Percentiles rank a stretch among this genome's conserved stretches.
phyloP scores from a whole-genome alignment of 2,113 vertebrate genomes.

The Serilophus lunatus region DNA sequence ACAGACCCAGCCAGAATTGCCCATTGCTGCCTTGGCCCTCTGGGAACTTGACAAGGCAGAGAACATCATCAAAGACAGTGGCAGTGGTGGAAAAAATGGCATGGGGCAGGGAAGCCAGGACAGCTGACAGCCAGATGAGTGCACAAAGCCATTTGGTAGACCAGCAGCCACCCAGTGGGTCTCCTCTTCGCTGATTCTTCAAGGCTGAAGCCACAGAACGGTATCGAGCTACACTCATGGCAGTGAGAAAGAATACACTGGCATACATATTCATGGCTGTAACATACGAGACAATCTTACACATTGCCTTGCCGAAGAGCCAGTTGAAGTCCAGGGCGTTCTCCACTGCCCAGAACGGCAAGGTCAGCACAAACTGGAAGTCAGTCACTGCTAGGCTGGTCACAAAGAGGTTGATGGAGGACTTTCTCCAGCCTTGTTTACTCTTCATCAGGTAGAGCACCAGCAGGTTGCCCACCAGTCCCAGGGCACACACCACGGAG shows the following conservation, averaged over 20 bases:
- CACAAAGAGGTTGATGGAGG: conserved; percentile 92
- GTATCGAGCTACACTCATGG: conserved; percentile 94
- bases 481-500: conserved; percentile 90
- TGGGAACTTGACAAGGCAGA: conserved; percentile 91
- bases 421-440: conserved; percentile 90
- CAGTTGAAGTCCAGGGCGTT: conserved; percentile 93
- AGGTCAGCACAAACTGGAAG: conserved; percentile 93
- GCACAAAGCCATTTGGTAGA: conserved; percentile 79
- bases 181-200: conserved; percentile 68
- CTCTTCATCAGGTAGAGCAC: conserved; percentile 92
- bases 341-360: conserved; percentile 97
- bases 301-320: conserved; percentile 93
- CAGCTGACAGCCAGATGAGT: conserved; percentile 83
- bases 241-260: conserved; percentile 96
- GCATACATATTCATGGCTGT: conserved; percentile 98
- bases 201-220: conserved; percentile 88
- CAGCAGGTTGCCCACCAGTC: conserved; percentile 89
- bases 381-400: conserved; percentile 92
- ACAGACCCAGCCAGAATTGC: conserved; percentile 91
- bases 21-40: conserved; percentile 74
- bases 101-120: conserved; percentile 85
- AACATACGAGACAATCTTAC: conserved; percentile 90
- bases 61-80: conserved; percentile 82
- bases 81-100: conserved; percentile 91
- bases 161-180: conserved; percentile 47